Evolutionary conservation across 1,140 invertebrate genomes (phyloP).

Genomic region (Drosophila gunungcola): DNA sequence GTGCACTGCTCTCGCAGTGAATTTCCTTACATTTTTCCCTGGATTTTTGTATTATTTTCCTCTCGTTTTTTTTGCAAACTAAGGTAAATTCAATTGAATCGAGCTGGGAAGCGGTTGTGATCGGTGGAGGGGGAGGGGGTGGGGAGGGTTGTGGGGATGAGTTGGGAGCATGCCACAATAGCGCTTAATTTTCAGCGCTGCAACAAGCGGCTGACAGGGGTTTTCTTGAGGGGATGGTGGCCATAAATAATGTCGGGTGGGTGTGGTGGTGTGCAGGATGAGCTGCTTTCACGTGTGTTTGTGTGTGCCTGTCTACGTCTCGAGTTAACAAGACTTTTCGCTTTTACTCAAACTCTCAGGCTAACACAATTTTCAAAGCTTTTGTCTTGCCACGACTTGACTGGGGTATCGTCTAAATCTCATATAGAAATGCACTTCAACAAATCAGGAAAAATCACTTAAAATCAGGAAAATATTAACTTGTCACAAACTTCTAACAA

Average conservation of each 20-base stretch:
- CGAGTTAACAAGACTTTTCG: conserved; percentile 75
- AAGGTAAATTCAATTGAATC: conserved; percentile 79
- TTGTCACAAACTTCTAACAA: too few relatives aligned
- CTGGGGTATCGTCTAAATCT: conserved; percentile 14
- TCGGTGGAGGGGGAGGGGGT: not conserved
- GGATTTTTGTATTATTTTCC: conserved; percentile 39
- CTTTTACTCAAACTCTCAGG: conserved; percentile 63
- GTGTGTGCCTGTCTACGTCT: conserved; percentile 27
- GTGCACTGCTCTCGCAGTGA: conserved; percentile 52
- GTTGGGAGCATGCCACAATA: conserved; percentile 58
- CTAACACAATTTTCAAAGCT: conserved; percentile 61
- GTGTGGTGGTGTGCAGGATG: not conserved
- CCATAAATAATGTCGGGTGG: conserved; percentile 58
- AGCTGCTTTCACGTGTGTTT: conserved; percentile 27
- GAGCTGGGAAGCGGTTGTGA: conserved; percentile 22
- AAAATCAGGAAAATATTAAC: too few relatives aligned
- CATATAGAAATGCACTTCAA: conserved; percentile 15
- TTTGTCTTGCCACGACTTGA: conserved; percentile 48
- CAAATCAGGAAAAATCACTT: conserved; percentile 1
- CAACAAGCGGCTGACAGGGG: conserved; percentile 40
- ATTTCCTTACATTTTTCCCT: conserved; percentile 58
- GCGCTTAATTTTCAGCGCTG: conserved; percentile 74
- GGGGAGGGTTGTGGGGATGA: not conserved
- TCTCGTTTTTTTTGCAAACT: conserved; percentile 48
- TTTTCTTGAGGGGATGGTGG: conserved; percentile 10